A percentile compares a stretch with the other conserved stretches of the same genome.
Conservation (phyloP, 53 echinoderm and acorn worm genomes). For the Stichopus horrens region DNA sequence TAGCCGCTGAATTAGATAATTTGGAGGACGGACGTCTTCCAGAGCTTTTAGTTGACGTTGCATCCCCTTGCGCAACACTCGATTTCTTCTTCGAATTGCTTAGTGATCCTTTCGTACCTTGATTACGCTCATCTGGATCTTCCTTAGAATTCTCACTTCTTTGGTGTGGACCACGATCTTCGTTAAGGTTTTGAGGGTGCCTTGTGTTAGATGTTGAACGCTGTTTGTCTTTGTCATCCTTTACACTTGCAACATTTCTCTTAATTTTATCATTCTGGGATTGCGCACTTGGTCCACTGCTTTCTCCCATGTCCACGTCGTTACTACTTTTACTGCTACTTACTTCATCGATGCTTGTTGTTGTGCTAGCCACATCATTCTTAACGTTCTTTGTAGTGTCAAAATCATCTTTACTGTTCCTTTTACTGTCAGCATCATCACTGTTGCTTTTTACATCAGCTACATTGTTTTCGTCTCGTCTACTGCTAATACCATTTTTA, state of each 20-base stretch:
- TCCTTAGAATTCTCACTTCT: neutral
- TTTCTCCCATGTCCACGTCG: too few species aligned
- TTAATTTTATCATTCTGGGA: neutral
- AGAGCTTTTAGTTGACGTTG: neutral
- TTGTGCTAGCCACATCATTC: too few species aligned
- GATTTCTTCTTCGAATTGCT: neutral
- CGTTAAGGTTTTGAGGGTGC: neutral
- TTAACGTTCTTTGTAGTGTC: too few species aligned
- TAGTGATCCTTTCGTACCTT: neutral
- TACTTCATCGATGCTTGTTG: too few species aligned
- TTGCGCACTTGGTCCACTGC: neutral
- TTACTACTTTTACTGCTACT: too few species aligned
- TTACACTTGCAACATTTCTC: neutral
- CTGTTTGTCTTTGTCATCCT: neutral
- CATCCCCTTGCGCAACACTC: neutral
- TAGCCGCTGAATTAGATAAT: slow-evolving; percentile 1
- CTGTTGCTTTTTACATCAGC: neutral
- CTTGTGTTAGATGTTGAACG: neutral
- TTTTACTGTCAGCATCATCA: too few species aligned
- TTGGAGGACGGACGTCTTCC: neutral
- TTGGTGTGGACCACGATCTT: neutral
- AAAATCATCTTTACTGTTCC: too few species aligned
- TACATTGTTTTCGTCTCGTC: neutral
- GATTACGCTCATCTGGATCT: neutral
- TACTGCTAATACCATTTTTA: neutral